Percentiles rank a stretch among this genome's conserved stretches.
Evolutionary conservation across 2,797 vertebrate species (phyloP).

Genomic region (Margarornis squamiger): DNA sequence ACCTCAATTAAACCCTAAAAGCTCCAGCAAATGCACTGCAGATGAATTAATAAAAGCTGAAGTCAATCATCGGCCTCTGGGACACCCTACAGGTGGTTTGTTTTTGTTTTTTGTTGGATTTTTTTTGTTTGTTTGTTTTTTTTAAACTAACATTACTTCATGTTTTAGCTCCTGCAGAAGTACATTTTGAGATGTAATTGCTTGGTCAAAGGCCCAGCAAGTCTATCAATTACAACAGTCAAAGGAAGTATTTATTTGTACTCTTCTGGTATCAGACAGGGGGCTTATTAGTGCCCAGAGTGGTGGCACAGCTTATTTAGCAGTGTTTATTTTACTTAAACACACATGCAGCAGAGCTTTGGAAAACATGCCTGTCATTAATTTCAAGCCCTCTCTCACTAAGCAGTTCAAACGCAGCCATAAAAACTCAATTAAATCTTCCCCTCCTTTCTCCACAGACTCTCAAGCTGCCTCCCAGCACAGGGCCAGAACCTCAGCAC

Average conservation of each 20-base stretch:
- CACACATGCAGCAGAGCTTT: background rate
- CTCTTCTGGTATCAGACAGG: background rate
- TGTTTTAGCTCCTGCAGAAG: background rate
- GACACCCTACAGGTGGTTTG: background rate
- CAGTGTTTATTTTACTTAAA: conserved; percentile 44
- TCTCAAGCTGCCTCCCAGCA: background rate
- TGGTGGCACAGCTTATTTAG: conserved; percentile 15
- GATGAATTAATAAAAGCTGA: conserved; percentile 66
- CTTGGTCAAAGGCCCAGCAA: background rate
- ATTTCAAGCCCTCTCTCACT: background rate
- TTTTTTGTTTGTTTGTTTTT: background rate
- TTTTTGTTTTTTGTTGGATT: background rate
- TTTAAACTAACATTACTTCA: background rate
- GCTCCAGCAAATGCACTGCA: conserved; percentile 29
- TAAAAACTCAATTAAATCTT: conserved; percentile 14
- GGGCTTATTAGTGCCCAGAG: background rate
- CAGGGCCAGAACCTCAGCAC: background rate
- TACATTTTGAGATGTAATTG: conserved; percentile 2
- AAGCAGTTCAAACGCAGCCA: background rate
- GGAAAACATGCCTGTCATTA: background rate
- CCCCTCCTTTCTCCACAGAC: background rate
- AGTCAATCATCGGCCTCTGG: conserved; percentile 4
- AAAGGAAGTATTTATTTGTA: conserved; percentile 13
- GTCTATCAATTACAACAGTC: background rate
- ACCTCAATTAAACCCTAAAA: conserved; percentile 71